Percentiles rank a stretch among this genome's conserved stretches.
These are phyloP conservation scores for Patella pellucida DNA, from an alignment of 2,888 invertebrate genomes.

Conservation along the genomic window DNA sequence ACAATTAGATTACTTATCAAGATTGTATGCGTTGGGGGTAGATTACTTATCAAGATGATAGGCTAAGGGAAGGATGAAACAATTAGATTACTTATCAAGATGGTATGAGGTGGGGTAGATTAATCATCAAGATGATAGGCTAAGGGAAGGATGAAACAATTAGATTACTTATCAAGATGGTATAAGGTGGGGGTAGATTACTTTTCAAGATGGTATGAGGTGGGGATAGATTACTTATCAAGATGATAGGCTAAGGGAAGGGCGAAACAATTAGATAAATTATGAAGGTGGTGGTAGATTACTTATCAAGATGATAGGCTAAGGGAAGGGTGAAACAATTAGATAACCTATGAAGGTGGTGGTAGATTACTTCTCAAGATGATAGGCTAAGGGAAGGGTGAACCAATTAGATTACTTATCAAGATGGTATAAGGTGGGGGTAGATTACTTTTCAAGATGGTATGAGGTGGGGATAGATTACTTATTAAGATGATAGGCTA, in stretches of 20 bases:
- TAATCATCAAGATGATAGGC: background rate
- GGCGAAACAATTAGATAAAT: background rate
- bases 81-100: constrained; percentile 73
- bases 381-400: constrained; percentile 82
- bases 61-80: constrained; percentile 87
- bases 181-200: too few species aligned
- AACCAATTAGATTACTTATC: too few species aligned
- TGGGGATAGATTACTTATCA: constrained; percentile 77
- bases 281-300: too few species aligned
- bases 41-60: constrained; percentile 74
- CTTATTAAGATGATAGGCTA: constrained; percentile 3
- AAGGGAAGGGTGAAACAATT: background rate
- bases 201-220: constrained; percentile 80
- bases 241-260: background rate
- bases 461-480: constrained; percentile 64
- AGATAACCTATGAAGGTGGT: too few species aligned
- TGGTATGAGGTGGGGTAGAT: too few species aligned
- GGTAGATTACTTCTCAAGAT: background rate
- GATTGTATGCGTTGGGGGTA: too few species aligned
- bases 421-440: too few species aligned
- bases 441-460: too few species aligned
- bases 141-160: background rate
- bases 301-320: background rate
- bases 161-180: background rate
- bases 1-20: background rate